These are phyloP conservation scores for Drosophila rellima DNA, from an alignment of 2,888 invertebrate genomes.

Conservation along the genomic window DNA sequence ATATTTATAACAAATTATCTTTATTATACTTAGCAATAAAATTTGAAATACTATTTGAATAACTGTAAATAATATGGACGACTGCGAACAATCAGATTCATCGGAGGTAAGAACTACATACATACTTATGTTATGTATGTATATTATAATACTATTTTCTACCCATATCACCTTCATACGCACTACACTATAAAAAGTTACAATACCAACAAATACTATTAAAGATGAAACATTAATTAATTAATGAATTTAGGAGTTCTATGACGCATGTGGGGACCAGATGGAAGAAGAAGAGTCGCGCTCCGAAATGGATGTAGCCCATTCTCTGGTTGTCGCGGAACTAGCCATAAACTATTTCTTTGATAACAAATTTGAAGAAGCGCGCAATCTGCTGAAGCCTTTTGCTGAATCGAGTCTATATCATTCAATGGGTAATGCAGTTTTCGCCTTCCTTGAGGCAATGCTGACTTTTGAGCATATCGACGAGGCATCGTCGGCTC, in stretches of 20 bases:
- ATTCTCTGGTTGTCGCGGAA: conserved; percentile 91
- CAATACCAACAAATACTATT: no score
- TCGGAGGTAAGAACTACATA: conserved; percentile 36
- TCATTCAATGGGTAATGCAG: conserved; percentile 95
- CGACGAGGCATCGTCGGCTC: conserved; percentile 89
- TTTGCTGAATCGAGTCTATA: conserved; percentile 95
- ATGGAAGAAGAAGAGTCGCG: not conserved
- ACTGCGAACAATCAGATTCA: conserved; percentile 12
- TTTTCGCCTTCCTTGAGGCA: conserved; percentile 96
- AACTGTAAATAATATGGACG: conserved; percentile 9
- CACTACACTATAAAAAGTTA: no score
- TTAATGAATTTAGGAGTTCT: conserved; percentile 30
- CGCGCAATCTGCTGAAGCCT: conserved; percentile 91
- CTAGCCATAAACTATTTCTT: conserved; percentile 95
- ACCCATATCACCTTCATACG: no score
- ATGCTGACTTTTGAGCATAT: conserved; percentile 97
- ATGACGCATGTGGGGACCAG: conserved; percentile 39
- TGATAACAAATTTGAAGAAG: conserved; percentile 95
- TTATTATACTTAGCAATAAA: not conserved
- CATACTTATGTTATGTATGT: no score
- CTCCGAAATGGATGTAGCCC: conserved; percentile 58
- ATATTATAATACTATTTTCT: no score
- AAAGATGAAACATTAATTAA: no score
- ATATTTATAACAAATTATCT: no score
- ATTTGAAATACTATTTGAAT: not conserved